A percentile compares a stretch with the other conserved stretches of the same genome.
phyloP scores from a whole-genome alignment of 2,797 vertebrate genomes.

The Schizothorax lantsangensis region DNA sequence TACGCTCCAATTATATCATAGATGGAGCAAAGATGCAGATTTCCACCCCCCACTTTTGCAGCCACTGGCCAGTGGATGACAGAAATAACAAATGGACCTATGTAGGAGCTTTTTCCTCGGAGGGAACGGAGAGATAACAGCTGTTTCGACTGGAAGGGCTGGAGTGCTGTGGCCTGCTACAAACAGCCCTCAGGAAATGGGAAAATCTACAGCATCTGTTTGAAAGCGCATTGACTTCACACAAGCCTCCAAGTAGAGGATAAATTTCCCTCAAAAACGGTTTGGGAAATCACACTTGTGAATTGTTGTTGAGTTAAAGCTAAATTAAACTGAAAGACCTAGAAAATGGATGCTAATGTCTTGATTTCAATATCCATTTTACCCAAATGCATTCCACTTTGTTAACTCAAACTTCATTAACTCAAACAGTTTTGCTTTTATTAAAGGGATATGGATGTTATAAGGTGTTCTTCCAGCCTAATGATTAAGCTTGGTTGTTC shows the following conservation, averaged over 20 bases:
- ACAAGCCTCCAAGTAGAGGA: neutral
- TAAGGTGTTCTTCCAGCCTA: neutral
- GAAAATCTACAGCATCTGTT: constrained; percentile 42
- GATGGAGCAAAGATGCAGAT: constrained; percentile 58
- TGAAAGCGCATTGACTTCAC: neutral
- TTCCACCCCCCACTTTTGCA: constrained; percentile 23
- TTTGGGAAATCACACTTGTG: constrained; percentile 15
- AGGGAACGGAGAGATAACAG: constrained; percentile 45
- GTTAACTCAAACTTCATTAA: constrained; percentile 13
- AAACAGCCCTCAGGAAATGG: constrained; percentile 27
- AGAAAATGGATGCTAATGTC: constrained; percentile 25
- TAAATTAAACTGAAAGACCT: constrained; percentile 16
- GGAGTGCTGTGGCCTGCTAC: constrained; percentile 37
- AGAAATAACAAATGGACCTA: constrained; percentile 49
- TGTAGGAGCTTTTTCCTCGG: constrained; percentile 21
- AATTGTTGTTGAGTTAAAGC: constrained; percentile 18
- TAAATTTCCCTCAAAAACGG: neutral
- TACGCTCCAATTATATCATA: constrained; percentile 49
- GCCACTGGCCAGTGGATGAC: constrained; percentile 41
- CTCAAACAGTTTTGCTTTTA: neutral
- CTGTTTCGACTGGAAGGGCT: constrained; percentile 41
- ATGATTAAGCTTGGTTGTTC: constrained; percentile 19
- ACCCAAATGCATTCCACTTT: constrained; percentile 20
- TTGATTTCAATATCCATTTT: constrained; percentile 22
- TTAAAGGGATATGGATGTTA: constrained; percentile 12